phyloP scores from a whole-genome alignment of 2,888 invertebrate genomes.

The Andrena bicolor region DNA sequence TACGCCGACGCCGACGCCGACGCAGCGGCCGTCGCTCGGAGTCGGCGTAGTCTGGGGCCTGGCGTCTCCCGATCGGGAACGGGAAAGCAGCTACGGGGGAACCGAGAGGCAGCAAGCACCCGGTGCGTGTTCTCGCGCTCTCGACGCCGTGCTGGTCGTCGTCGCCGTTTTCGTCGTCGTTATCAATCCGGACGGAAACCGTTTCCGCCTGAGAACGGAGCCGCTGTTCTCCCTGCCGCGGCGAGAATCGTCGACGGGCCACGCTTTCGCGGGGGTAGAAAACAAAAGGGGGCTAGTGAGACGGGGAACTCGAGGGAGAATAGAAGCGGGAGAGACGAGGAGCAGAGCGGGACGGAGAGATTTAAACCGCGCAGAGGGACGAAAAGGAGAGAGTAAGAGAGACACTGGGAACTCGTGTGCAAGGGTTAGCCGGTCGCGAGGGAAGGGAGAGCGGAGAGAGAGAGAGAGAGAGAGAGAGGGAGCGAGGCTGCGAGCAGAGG shows the following conservation, averaged over 20 bases:
- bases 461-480: neutral
- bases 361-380: neutral
- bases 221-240: too few relatives aligned
- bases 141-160: conserved; percentile 10
- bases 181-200: too few relatives aligned
- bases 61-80: conserved; percentile 80
- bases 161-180: conserved; percentile 11
- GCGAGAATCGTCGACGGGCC: too few relatives aligned
- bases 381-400: neutral
- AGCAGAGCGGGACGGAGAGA: neutral
- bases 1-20: conserved; percentile 80
- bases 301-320: neutral
- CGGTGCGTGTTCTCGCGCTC: conserved; percentile 34
- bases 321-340: neutral
- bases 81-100: conserved; percentile 61
- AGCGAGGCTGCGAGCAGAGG: conserved; percentile 24
- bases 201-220: too few relatives aligned
- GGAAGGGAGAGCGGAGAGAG: conserved; percentile 22
- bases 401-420: conserved; percentile 7
- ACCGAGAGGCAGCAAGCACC: conserved; percentile 39
- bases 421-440: conserved; percentile 41
- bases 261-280: too few relatives aligned
- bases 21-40: conserved; percentile 74
- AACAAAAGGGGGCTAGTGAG: too few relatives aligned
- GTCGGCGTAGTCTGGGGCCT: conserved; percentile 82